These are phyloP conservation scores for Electrophaes corylata DNA, from an alignment of 2,888 invertebrate genomes.

Conservation along the genomic window DNA sequence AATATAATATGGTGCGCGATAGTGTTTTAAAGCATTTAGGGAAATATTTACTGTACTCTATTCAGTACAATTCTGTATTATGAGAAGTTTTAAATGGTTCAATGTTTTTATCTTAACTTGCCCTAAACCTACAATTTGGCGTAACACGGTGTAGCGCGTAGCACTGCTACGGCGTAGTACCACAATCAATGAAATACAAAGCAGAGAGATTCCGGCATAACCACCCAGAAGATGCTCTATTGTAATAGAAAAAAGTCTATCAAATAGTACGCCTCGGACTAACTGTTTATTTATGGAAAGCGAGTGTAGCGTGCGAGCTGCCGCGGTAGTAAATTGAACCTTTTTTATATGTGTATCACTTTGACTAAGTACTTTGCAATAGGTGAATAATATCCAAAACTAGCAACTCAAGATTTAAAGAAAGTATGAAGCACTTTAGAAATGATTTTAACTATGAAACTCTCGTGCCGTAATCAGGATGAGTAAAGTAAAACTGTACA, in stretches of 20 bases:
- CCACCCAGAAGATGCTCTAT: constrained; percentile 1
- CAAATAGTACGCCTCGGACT: constrained; percentile 3
- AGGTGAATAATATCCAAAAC: neutral
- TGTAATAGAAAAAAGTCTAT: constrained; percentile 5
- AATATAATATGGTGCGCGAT: no score
- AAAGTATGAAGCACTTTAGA: neutral
- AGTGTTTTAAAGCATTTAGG: no score
- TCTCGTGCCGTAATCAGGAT: no score
- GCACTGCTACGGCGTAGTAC: constrained; percentile 8
- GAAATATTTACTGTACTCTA: no score
- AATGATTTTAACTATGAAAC: neutral
- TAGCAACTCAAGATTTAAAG: neutral
- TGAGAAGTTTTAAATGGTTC: no score
- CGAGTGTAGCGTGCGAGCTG: constrained; percentile 55
- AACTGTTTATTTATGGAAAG: constrained; percentile 25
- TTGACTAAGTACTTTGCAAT: neutral
- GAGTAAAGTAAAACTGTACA: no score
- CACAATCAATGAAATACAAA: neutral
- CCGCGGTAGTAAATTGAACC: constrained; percentile 42
- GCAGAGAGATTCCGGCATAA: neutral
- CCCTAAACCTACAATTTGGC: no score
- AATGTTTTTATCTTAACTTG: no score
- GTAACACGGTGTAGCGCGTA: neutral
- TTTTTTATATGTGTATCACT: constrained; percentile 5
- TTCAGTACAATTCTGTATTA: no score